These are phyloP conservation scores for Platichthys stellatus DNA, from an alignment of 2,113 vertebrate genomes.

Conservation along the genomic window DNA sequence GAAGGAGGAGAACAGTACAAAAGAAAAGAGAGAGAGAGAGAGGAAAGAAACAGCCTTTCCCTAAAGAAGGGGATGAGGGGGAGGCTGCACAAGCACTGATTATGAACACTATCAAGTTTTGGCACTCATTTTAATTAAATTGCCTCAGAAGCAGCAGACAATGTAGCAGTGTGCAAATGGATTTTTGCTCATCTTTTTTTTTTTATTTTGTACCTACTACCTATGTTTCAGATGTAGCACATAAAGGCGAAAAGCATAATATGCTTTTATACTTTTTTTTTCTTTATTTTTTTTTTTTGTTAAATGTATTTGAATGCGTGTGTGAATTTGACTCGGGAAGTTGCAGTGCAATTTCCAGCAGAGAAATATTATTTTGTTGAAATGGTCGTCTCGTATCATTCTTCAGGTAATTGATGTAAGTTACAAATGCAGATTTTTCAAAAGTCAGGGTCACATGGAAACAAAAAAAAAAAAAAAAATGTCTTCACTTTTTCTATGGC, in stretches of 20 bases:
- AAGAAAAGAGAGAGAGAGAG: not conserved
- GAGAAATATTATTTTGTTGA: conserved; percentile 68
- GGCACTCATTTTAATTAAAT: conserved; percentile 89
- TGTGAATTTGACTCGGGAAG: conserved; percentile 85
- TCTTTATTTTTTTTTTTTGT: conserved; percentile 36
- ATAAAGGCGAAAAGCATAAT: conserved; percentile 80
- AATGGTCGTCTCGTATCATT: conserved; percentile 63
- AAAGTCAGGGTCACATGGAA: conserved; percentile 76
- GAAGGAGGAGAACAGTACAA: conserved; percentile 65
- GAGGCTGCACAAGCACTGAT: conserved; percentile 93
- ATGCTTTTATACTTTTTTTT: conserved; percentile 73
- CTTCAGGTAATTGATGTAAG: conserved; percentile 76
- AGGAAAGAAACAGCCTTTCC: conserved; percentile 77
- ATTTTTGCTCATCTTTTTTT: conserved; percentile 88
- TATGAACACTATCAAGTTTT: conserved; percentile 91
- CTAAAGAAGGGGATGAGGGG: conserved; percentile 78
- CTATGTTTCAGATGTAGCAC: conserved; percentile 97
- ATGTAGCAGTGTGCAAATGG: conserved; percentile 99
- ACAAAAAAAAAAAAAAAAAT: conserved; percentile 25
- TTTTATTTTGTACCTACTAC: conserved; percentile 88
- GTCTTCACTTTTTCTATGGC: conserved; percentile 63
- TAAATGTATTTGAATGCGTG: conserved; percentile 66
- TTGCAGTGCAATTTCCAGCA: conserved; percentile 86
- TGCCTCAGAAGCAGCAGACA: conserved; percentile 95
- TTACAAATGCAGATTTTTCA: conserved; percentile 73